Base-by-base conservation (phyloP, 1,140 invertebrate genomes). In the Drosophila novamexicana region DNA sequence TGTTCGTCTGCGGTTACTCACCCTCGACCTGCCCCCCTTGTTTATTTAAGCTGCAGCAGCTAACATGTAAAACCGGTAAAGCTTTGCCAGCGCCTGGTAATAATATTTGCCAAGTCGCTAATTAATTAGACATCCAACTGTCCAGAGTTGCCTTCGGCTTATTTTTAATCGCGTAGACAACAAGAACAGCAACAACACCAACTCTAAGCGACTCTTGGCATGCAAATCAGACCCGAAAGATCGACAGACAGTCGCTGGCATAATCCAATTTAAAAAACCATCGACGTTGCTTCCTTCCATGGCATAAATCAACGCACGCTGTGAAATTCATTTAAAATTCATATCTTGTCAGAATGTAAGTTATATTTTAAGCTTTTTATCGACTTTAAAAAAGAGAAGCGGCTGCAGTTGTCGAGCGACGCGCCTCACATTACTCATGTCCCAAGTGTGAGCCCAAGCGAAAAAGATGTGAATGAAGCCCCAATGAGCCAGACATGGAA, bases 301-400 rank as follows among this genome's bases (percentile, higher is more conserved):
- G 10, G 7, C 74, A 90, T 86, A 80, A 82, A 90, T 82, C 81
- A 80, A 71, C 49, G 40, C 64, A 45, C 40, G 37, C 70, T 74
- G 77, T 53, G 79, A 83, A 72, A 65, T 71, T 77, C 85, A 54
- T 79, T 89, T 89, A 81, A 85, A 72, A 89, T 89, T 90, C 84
- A 89, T 89, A 89, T 85, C 84, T 89, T 85, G 81, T 81, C 84
- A 81, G 80, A 76, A 71, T 88, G 75, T 89, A 84, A 90, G 80
- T 90, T 85, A 83, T 89, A 90, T 79, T 80, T 89, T 88, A 88
- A 86, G 82, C 79, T 88, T 89, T 89, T 89, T 89, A 89, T 90
- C 85, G 85, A 65, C 75, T 67, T 76, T 66, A 79, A 88, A 70
- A 76, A 74, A 54, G 22, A 32, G 7, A 32, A 52, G 53, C 83